phyloP scores from a whole-genome alignment of 2,113 vertebrate genomes.

The Sciurus niger region DNA sequence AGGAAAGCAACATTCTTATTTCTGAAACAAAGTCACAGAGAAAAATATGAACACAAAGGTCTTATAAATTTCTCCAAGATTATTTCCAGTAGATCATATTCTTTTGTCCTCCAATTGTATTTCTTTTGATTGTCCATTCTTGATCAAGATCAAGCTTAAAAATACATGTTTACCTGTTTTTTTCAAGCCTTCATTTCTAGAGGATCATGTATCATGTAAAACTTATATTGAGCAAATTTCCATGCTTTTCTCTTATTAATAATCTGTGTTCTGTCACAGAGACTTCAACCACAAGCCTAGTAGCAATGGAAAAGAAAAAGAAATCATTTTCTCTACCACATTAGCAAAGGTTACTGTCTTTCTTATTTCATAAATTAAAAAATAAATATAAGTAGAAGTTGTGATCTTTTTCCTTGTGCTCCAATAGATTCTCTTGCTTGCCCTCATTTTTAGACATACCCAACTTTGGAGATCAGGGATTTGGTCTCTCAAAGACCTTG shows the following conservation, averaged over 20 bases:
- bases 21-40: background rate
- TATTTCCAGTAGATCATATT: background rate
- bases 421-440: background rate
- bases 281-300: background rate
- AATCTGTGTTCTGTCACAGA: background rate
- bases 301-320: background rate
- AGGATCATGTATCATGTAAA: background rate
- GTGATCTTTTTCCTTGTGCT: background rate
- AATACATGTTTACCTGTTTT: background rate
- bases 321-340: background rate
- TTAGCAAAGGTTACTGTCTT: background rate
- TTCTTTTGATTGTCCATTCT: background rate
- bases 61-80: background rate
- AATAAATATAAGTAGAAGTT: background rate
- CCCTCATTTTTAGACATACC: background rate
- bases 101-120: background rate
- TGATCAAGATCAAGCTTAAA: background rate
- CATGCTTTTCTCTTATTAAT: background rate
- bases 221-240: background rate
- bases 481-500: background rate
- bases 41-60: background rate
- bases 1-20: background rate
- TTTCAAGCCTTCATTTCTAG: background rate
- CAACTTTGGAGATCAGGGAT: background rate
- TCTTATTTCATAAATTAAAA: conserved; percentile 42